Percentiles rank a stretch among this genome's conserved stretches.
Conservation (phyloP, 2,797 vertebrate species). For the Enteromius radiatus region DNA sequence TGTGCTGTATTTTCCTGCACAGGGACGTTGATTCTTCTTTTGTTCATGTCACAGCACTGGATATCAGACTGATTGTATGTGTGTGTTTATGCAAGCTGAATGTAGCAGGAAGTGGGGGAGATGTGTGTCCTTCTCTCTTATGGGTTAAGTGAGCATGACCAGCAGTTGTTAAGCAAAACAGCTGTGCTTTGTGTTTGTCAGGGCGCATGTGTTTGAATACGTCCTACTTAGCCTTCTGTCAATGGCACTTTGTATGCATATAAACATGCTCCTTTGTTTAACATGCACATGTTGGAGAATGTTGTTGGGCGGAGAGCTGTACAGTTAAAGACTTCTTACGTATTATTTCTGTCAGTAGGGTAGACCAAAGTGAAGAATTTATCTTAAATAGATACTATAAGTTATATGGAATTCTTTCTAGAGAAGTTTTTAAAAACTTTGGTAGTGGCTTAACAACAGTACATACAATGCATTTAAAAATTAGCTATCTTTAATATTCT, state of each 20-base stretch:
- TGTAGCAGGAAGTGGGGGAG: constrained; percentile 12
- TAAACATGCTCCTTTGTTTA: background rate
- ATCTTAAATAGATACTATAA: background rate
- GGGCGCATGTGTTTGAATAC: constrained; percentile 12
- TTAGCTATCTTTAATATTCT: background rate
- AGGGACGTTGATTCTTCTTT: background rate
- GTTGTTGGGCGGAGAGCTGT: background rate
- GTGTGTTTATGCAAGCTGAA: background rate
- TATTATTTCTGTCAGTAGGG: background rate
- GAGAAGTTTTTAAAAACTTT: background rate
- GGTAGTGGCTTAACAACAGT: background rate
- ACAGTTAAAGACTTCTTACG: background rate
- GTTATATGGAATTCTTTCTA: background rate
- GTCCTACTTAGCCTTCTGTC: background rate
- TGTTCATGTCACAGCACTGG: background rate
- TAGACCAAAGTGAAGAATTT: no score
- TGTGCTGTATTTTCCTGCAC: background rate
- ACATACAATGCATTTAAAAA: background rate
- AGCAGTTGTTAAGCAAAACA: constrained; percentile 59
- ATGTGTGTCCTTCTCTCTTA: constrained; percentile 28
- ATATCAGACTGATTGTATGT: background rate
- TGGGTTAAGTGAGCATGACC: constrained; percentile 43
- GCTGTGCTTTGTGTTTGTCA: constrained; percentile 43
- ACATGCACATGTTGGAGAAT: background rate
- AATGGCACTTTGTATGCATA: background rate